Base-by-base conservation (phyloP, 2,113 vertebrate genomes). In the Daubentonia madagascariensis region DNA sequence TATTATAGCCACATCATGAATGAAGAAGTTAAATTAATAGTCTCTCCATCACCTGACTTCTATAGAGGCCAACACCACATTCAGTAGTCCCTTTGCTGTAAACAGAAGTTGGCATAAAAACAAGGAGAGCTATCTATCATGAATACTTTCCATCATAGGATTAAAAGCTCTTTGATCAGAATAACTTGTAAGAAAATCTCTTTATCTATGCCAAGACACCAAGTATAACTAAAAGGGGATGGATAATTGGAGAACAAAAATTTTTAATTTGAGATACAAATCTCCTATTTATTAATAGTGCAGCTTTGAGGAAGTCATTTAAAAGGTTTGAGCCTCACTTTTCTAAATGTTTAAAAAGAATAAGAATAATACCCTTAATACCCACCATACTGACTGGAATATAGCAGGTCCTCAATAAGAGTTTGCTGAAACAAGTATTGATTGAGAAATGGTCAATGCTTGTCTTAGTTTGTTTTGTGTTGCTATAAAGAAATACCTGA, bases 21-120 rank as follows among this genome's bases (percentile, higher is more conserved):
- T 87, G 61, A 89, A 96, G 65, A 89, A 93, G 97, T 95, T 96
- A 95, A 94, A 91, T 72, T 89, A 65, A 93, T 96, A 92, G 28
- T 76, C 75, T 84, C 61, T 97, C 96, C 28, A 43, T 61, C 25
- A 70, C 57, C 50, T 43, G 25, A 67, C 30, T 89, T 67, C 25
- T 89, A 63, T 59, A 91, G 65, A 61, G 25, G 4, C 5, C 54
- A 59, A 59, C 9, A 43, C 22, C 5, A 18, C 13, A 28, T 30
- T 57, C 22, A 50, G 30, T 35, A 28, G 7, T 81, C 6, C 14
- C 37, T 63, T 78, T 87, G 48, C 20, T 68, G 14, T 72, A n/a
- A 63, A 59, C 20, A 80, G 45, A 70, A 52, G 48, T 37, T 52
- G 65, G 11, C 20, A 37, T 37, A 30, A 61, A n/a, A 81, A 30